These are phyloP conservation scores for Acheta domesticus DNA, from an alignment of 2,888 invertebrate species.

Conservation along the genomic window DNA sequence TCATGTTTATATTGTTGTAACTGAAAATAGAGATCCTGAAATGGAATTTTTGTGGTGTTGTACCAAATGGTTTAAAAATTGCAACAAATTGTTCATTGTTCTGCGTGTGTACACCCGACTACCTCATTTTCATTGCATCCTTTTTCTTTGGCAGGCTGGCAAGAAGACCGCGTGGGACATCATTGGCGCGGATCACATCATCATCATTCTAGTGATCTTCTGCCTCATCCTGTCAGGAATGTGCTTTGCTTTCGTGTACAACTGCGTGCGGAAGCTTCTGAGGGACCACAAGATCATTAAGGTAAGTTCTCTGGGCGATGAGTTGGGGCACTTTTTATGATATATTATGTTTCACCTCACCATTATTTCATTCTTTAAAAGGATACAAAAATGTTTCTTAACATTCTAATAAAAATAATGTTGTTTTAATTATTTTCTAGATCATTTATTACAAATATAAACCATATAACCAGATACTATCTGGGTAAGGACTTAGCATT, in stretches of 20 bases:
- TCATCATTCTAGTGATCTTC: constrained; percentile 84
- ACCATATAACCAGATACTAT: too few species aligned
- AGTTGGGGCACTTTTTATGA: not conserved
- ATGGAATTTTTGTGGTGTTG: too few species aligned
- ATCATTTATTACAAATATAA: too few species aligned
- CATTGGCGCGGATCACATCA: constrained; percentile 63
- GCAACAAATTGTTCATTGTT: too few species aligned
- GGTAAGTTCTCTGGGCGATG: constrained; percentile 53
- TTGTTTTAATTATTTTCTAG: too few species aligned
- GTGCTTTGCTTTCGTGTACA: constrained; percentile 84
- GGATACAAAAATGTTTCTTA: not conserved
- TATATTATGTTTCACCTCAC: not conserved
- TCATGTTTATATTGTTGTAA: too few species aligned
- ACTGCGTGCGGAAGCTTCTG: constrained; percentile 79
- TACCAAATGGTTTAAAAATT: too few species aligned
- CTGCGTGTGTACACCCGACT: too few species aligned
- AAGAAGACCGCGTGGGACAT: constrained; percentile 36
- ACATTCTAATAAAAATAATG: too few species aligned
- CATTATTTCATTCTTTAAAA: too few species aligned
- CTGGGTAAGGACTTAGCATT: too few species aligned
- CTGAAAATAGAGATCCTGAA: too few species aligned
- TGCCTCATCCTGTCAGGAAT: constrained; percentile 82
- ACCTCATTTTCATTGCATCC: not conserved
- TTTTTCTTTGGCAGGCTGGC: not conserved
- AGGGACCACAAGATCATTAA: constrained; percentile 83